These are phyloP conservation scores for Lissonota sp. DNA, from an alignment of 2,888 invertebrate species.

Conservation along the genomic window DNA sequence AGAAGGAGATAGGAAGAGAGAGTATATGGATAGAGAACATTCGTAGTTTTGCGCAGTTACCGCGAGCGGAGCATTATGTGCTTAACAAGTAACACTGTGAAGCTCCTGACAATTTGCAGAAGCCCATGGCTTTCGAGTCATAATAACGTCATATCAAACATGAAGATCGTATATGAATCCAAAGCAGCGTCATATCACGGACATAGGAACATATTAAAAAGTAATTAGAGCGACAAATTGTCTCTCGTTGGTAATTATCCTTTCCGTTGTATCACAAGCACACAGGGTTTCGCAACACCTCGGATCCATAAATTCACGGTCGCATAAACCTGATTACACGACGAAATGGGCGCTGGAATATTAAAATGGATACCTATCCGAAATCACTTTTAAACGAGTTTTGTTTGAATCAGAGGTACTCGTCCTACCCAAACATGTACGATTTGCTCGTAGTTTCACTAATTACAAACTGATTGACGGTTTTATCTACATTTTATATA, in stretches of 20 bases:
- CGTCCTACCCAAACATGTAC: too few relatives aligned
- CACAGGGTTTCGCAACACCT: neutral
- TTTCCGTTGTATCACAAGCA: neutral
- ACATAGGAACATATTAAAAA: constrained; percentile 12
- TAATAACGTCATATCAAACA: neutral
- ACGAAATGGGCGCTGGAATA: too few relatives aligned
- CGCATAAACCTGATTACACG: too few relatives aligned
- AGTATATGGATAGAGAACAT: neutral
- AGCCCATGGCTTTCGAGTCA: neutral
- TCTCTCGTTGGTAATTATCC: constrained; percentile 7
- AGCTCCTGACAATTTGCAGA: neutral
- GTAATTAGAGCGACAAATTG: constrained; percentile 18
- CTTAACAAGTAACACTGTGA: neutral
- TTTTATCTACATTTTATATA: too few relatives aligned
- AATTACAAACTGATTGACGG: too few relatives aligned
- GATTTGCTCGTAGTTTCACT: too few relatives aligned
- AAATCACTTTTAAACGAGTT: too few relatives aligned
- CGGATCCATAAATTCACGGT: neutral
- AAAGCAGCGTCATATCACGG: neutral
- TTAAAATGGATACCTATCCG: too few relatives aligned
- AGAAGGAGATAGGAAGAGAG: neutral
- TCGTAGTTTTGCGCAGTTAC: neutral
- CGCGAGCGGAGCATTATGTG: neutral
- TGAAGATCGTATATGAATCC: neutral
- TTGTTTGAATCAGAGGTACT: too few relatives aligned